These are phyloP conservation scores for Amiota communis DNA, from an alignment of 2,888 invertebrate genomes.

Conservation along the genomic window DNA sequence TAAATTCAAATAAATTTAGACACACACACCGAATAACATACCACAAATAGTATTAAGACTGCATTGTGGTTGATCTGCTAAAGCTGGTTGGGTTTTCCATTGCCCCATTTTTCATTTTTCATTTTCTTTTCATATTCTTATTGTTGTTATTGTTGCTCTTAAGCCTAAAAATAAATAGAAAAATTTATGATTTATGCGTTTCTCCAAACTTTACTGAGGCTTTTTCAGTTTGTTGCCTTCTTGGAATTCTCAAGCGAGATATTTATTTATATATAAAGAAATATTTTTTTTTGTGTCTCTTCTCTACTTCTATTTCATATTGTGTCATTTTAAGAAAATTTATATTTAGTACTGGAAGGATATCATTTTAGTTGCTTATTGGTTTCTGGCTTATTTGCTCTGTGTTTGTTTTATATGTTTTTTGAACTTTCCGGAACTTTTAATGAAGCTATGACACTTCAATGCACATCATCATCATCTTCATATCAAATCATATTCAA, in stretches of 20 bases:
- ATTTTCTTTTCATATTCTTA: background rate
- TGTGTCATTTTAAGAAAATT: background rate
- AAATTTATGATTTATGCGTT: conserved; percentile 17
- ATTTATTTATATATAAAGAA: background rate
- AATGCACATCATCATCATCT: too few species aligned
- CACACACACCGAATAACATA: background rate
- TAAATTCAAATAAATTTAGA: conserved; percentile 21
- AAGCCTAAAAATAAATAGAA: conserved; percentile 25
- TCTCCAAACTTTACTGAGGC: background rate
- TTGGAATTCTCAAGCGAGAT: background rate
- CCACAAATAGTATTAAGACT: background rate
- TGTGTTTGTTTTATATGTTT: too few species aligned
- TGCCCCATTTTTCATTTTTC: too few species aligned
- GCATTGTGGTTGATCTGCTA: conserved; percentile 29
- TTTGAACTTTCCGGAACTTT: too few species aligned
- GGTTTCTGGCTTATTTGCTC: too few species aligned
- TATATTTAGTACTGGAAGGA: too few species aligned
- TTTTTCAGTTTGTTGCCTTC: background rate
- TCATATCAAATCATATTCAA: too few species aligned
- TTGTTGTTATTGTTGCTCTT: conserved; percentile 28
- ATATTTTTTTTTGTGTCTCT: background rate
- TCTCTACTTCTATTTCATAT: too few species aligned
- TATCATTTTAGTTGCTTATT: too few species aligned
- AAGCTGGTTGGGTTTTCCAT: conserved; percentile 5
- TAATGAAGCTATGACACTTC: too few species aligned